Evolutionary conservation across 64 coral and sea anemone genomes (phyloP).

Genomic region (Catalaphyllia jardinei): DNA sequence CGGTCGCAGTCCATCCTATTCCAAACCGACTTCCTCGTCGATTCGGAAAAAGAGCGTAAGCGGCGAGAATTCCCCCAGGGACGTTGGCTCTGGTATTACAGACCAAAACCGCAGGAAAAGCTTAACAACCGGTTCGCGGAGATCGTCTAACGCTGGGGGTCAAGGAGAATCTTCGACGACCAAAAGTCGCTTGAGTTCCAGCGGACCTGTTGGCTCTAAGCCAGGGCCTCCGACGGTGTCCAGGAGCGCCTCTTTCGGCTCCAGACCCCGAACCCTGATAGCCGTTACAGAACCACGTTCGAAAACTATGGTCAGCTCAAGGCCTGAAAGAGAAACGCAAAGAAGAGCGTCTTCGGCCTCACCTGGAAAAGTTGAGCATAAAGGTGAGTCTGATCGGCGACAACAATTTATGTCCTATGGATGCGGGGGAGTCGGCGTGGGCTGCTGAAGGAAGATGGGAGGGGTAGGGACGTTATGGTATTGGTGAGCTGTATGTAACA

Average conservation of each 20-base stretch:
- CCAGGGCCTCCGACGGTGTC: slow-evolving; percentile 17
- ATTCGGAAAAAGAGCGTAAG: slow-evolving; percentile 9
- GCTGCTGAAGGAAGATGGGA: too few relatives aligned
- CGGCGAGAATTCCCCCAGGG: not conserved
- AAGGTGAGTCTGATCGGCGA: not conserved
- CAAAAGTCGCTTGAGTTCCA: slow-evolving; percentile 37
- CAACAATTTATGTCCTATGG: not conserved
- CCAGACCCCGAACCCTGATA: slow-evolving; percentile 28
- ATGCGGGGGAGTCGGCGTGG: too few relatives aligned
- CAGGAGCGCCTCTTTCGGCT: slow-evolving; percentile 80
- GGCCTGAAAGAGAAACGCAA: slow-evolving; percentile 4
- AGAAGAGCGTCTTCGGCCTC: slow-evolving; percentile 12
- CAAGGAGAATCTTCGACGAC: slow-evolving; percentile 2
- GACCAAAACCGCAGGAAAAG: slow-evolving; percentile 10
- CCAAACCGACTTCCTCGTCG: slow-evolving; percentile 13
- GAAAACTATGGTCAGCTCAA: not conserved
- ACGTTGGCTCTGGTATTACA: not conserved
- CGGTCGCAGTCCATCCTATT: slow-evolving; percentile 8
- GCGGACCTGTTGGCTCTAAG: slow-evolving; percentile 6
- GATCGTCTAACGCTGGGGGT: not conserved
- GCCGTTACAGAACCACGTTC: slow-evolving; percentile 32
- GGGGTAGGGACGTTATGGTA: too few relatives aligned
- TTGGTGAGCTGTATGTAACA: too few relatives aligned
- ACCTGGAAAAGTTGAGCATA: not conserved
- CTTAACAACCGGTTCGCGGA: slow-evolving; percentile 6